Conservation (phyloP, 2,113 vertebrate genomes). For the Actinemys pallida region DNA sequence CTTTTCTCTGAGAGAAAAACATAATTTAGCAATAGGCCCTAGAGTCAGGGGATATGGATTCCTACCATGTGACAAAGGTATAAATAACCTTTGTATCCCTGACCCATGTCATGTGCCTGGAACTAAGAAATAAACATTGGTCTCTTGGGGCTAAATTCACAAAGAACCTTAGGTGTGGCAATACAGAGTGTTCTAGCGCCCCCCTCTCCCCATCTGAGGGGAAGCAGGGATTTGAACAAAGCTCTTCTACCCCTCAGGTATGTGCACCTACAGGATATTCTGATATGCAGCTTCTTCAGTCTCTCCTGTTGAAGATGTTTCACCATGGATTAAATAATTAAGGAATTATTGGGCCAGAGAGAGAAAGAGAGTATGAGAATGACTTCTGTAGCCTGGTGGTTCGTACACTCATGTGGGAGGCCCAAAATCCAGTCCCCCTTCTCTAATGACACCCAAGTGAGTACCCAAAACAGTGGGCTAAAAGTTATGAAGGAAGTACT, state of each 20-base stretch:
- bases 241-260: neutral
- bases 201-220: neutral
- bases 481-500: neutral
- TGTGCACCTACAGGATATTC: neutral
- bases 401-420: neutral
- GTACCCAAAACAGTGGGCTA: neutral
- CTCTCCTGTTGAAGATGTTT: neutral
- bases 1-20: neutral
- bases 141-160: neutral
- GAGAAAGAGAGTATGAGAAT: neutral
- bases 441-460: no score
- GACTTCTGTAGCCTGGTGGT: neutral
- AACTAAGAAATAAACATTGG: neutral
- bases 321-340: neutral
- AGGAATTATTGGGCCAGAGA: neutral
- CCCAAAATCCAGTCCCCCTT: neutral
- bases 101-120: neutral
- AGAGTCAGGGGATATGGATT: neutral
- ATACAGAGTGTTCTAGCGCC: neutral
- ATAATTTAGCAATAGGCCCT: fast-evolving
- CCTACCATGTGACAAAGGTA: neutral
- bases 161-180: neutral
- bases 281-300: neutral
- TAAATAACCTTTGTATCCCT: neutral
- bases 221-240: neutral